Evolutionary conservation across 1,140 invertebrate species (phyloP).

Genomic region (Drosophila ercepeae): DNA sequence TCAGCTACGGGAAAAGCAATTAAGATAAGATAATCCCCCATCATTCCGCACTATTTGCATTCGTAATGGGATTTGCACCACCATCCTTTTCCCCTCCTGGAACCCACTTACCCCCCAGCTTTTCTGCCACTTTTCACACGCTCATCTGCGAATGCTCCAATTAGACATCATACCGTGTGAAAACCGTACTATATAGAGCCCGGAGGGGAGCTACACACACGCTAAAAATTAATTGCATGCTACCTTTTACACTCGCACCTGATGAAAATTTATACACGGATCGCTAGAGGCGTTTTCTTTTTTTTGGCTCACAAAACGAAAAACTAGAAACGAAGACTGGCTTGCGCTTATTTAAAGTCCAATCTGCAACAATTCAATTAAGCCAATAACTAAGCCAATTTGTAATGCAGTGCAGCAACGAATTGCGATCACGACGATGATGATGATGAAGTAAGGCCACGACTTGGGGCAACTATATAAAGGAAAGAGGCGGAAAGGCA

Average conservation of each 20-base stretch:
- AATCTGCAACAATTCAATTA: conserved; percentile 79
- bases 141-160: conserved; percentile 51
- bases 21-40: conserved; percentile 44
- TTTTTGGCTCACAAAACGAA: neutral
- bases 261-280: conserved; percentile 47
- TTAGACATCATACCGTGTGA: conserved; percentile 43
- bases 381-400: conserved; percentile 79
- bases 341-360: conserved; percentile 65
- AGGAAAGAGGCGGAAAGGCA: conserved; percentile 6
- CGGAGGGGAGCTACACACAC: conserved; percentile 21
- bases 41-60: conserved; percentile 64
- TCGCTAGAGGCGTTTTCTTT: conserved; percentile 1
- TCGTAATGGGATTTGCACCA: conserved; percentile 60
- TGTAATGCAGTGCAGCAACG: conserved; percentile 64
- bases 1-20: conserved; percentile 23
- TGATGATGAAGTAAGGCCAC: conserved; percentile 38
- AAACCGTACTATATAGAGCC: neutral
- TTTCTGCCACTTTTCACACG: conserved; percentile 37
- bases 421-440: conserved; percentile 36
- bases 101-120: neutral
- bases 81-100: conserved; percentile 13
- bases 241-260: conserved; percentile 31
- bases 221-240: conserved; percentile 57
- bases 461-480: conserved; percentile 11
- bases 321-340: conserved; percentile 29